Percentiles rank a stretch among this genome's conserved stretches.
Conservation (phyloP, 1,140 invertebrate species). For the Prorops nasuta region DNA sequence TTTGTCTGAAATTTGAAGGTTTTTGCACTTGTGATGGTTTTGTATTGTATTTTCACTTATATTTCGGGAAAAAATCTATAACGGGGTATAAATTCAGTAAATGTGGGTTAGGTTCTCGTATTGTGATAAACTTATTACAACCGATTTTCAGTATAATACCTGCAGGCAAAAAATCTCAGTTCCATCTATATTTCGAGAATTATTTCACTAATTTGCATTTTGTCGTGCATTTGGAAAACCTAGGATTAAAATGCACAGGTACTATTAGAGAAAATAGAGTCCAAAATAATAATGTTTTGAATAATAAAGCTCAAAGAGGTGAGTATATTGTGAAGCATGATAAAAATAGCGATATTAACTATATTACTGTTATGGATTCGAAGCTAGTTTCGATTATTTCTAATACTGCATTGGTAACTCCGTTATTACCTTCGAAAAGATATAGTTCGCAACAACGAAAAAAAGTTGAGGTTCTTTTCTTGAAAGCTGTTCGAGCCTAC, state of each 20-base stretch:
- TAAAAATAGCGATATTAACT: constrained; percentile 1
- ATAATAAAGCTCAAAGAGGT: constrained; percentile 5
- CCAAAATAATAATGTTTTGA: neutral
- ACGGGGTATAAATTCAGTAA: neutral
- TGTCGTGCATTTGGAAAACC: constrained; percentile 3
- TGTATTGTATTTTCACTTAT: constrained; percentile 3
- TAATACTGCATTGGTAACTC: neutral
- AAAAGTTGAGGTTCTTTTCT: constrained; percentile 1
- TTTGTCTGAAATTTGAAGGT: constrained; percentile 44
- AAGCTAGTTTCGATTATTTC: constrained; percentile 11
- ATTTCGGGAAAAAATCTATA: constrained; percentile 1
- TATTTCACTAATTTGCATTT: constrained; percentile 4
- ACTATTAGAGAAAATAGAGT: constrained; percentile 6
- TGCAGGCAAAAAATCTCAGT: neutral
- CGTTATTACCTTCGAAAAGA: constrained; percentile 1
- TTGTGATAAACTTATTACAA: constrained; percentile 7
- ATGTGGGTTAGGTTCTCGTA: constrained; percentile 3
- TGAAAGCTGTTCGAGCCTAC: neutral
- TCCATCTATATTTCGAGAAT: constrained; percentile 6
- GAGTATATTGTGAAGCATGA: constrained; percentile 2
- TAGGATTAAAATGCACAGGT: constrained; percentile 2
- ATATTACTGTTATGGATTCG: constrained; percentile 5
- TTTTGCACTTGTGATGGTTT: constrained; percentile 1
- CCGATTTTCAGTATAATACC: neutral
- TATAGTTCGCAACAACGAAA: neutral